Conservation (phyloP, 2,113 vertebrate species). For the Xyrauchen texanus region DNA sequence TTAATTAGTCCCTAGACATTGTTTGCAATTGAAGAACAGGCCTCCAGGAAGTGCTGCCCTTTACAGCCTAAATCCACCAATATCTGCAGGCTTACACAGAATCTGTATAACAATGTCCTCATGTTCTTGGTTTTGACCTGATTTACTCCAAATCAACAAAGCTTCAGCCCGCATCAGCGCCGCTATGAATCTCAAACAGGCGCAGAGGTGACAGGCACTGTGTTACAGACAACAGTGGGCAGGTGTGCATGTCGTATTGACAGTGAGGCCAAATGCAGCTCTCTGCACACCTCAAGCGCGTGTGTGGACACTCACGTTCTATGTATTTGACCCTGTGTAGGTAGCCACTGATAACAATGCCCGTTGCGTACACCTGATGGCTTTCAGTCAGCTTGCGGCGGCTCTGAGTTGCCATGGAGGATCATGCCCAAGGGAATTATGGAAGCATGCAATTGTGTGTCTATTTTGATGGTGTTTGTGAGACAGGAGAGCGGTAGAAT, state of each 20-base stretch:
- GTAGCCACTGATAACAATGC: slow-evolving; percentile 12
- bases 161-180: neutral
- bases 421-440: slow-evolving; percentile 67
- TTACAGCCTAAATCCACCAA: slow-evolving; percentile 18
- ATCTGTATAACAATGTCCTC: slow-evolving; percentile 15
- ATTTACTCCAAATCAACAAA: slow-evolving; percentile 45
- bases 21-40: neutral
- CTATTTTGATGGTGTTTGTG: slow-evolving; percentile 11
- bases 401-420: slow-evolving; percentile 2
- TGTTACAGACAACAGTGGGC: neutral
- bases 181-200: slow-evolving; percentile 45
- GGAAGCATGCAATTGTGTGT: slow-evolving; percentile 6
- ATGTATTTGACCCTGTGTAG: slow-evolving; percentile 8
- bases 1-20: neutral
- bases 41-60: slow-evolving; percentile 7
- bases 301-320: slow-evolving; percentile 58
- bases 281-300: slow-evolving; percentile 10
- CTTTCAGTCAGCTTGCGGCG: slow-evolving; percentile 66
- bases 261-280: slow-evolving; percentile 12
- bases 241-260: slow-evolving; percentile 49
- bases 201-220: slow-evolving; percentile 39
- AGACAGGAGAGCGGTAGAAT: slow-evolving; percentile 21
- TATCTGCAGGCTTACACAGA: neutral
- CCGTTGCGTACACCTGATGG: slow-evolving; percentile 47
- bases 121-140: slow-evolving; percentile 37